Conservation (phyloP, 30 jellyfish, hydroid and myxozoan species). For the Catostylus mosaicus region DNA sequence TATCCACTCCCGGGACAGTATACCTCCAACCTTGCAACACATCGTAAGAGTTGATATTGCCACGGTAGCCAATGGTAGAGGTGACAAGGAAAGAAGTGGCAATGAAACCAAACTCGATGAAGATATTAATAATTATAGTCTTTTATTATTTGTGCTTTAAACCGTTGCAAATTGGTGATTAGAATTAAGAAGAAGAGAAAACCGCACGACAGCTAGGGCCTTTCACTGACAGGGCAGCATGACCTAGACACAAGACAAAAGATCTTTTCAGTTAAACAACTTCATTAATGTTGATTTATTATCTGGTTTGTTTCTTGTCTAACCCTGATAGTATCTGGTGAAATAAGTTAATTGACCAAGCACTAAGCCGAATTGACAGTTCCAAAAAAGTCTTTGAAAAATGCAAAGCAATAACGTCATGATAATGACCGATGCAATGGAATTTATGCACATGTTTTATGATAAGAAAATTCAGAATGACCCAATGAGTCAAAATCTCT, state of each 20-base stretch:
- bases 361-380: background rate
- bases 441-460: too few species aligned
- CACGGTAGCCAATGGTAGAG: too few species aligned
- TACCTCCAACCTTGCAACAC: too few species aligned
- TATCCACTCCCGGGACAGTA: too few species aligned
- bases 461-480: too few species aligned
- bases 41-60: too few species aligned
- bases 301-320: background rate
- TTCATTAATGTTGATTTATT: background rate
- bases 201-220: background rate
- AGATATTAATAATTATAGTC: too few species aligned
- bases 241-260: conserved; percentile 9
- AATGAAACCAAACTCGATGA: background rate
- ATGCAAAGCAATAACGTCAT: too few species aligned
- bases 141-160: background rate
- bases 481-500: too few species aligned
- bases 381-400: background rate
- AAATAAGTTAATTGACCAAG: background rate
- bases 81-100: background rate
- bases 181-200: background rate
- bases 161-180: background rate
- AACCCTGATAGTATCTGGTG: too few species aligned
- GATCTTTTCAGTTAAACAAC: background rate
- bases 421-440: too few species aligned
- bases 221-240: background rate